Conservation (phyloP, 2,888 invertebrate genomes). For the Gnatocerus cornutus region DNA sequence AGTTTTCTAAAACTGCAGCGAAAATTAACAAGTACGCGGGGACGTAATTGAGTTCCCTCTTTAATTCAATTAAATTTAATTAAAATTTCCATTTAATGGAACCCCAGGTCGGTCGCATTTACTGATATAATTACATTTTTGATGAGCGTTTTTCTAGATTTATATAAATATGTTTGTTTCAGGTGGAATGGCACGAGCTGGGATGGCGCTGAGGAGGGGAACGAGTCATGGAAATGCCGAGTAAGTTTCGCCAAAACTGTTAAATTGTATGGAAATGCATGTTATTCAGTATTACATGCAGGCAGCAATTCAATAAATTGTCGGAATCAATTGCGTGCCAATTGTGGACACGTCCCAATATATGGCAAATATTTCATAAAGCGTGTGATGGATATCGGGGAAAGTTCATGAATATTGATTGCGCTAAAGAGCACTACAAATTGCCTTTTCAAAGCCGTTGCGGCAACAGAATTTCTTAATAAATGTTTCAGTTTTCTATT, state of each 20-base stretch:
- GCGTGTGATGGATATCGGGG: slow-evolving; percentile 13
- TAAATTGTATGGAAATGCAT: slow-evolving; percentile 3
- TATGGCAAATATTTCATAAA: slow-evolving; percentile 32
- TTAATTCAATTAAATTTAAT: slow-evolving; percentile 47
- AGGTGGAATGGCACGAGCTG: slow-evolving; percentile 84
- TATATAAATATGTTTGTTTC: slow-evolving; percentile 55
- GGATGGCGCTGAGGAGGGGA: slow-evolving; percentile 82
- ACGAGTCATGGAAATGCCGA: slow-evolving; percentile 82
- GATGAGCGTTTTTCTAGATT: slow-evolving; percentile 24
- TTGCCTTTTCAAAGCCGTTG: slow-evolving; percentile 7
- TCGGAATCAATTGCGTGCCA: slow-evolving; percentile 30
- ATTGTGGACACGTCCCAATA: slow-evolving; percentile 26
- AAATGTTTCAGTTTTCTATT: slow-evolving; percentile 1
- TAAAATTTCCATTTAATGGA: slow-evolving; percentile 30
- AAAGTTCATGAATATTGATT: slow-evolving; percentile 34
- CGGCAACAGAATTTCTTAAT: neutral
- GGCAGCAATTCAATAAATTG: slow-evolving; percentile 18
- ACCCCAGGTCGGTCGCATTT: slow-evolving; percentile 10
- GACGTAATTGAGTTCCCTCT: slow-evolving; percentile 20
- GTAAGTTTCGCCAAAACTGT: slow-evolving; percentile 73
- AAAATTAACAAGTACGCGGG: slow-evolving; percentile 9
- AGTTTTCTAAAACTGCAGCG: slow-evolving; percentile 7
- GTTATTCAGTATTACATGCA: slow-evolving; percentile 17
- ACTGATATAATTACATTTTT: slow-evolving; percentile 27
- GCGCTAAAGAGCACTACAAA: slow-evolving; percentile 12